Percentiles rank a stretch among this genome's conserved stretches.
phyloP scores from a whole-genome alignment of 1,140 invertebrate genomes.

The Delia radicum region DNA sequence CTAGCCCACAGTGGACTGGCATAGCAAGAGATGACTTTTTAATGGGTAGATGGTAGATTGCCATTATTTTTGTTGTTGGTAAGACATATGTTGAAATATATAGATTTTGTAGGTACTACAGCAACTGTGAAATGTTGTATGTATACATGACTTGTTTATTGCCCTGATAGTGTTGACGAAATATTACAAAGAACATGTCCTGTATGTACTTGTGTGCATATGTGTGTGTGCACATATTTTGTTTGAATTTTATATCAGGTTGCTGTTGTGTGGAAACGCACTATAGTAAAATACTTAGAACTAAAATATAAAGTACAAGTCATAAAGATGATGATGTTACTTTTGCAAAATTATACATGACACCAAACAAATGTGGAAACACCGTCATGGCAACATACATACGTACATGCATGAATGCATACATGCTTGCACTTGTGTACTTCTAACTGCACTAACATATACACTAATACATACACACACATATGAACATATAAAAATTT shows the following conservation, averaged over 20 bases:
- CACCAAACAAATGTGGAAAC: neutral
- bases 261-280: neutral
- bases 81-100: no score
- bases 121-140: neutral
- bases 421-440: neutral
- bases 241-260: neutral
- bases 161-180: no score
- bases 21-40: no score
- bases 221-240: neutral
- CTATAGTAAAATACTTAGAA: neutral
- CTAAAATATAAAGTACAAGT: neutral
- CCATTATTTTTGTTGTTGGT: no score
- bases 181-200: neutral
- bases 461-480: neutral
- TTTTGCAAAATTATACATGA: neutral
- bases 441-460: no score
- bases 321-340: neutral
- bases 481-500: neutral
- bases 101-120: no score
- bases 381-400: neutral
- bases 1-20: no score
- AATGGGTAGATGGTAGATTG: no score
- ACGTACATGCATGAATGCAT: neutral
- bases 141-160: neutral
- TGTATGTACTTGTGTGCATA: neutral